phyloP scores from a whole-genome alignment of 2,797 vertebrate genomes.

The Antrozous pallidus region DNA sequence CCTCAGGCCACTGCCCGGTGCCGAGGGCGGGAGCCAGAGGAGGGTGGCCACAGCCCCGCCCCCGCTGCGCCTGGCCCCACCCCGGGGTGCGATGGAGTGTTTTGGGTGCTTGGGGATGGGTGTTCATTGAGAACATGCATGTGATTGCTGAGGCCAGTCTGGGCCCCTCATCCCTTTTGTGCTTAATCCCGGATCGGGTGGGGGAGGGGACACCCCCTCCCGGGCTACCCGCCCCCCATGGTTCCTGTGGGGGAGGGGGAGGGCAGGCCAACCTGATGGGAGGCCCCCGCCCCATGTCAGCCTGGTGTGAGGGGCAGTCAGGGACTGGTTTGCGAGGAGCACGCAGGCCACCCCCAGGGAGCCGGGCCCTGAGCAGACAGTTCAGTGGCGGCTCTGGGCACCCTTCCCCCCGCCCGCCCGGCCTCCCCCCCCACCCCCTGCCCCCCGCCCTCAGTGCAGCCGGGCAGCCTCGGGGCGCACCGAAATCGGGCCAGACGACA shows the following conservation, averaged over 20 bases:
- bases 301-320: too few species aligned
- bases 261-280: too few species aligned
- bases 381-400: too few species aligned
- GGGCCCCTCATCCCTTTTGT: background rate
- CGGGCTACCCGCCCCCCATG: too few species aligned
- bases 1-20: background rate
- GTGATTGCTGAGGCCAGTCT: background rate
- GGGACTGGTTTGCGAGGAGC: background rate
- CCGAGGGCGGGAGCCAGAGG: background rate
- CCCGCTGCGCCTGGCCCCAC: too few species aligned
- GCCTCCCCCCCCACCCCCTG: too few species aligned
- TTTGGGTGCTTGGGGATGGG: background rate
- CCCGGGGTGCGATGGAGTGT: background rate
- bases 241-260: too few species aligned
- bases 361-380: background rate
- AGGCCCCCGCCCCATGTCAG: too few species aligned
- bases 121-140: background rate
- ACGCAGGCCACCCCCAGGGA: background rate
- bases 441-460: too few species aligned
- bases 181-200: background rate
- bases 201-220: too few species aligned
- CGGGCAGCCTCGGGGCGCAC: background rate
- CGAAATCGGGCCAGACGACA: background rate
- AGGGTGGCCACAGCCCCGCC: background rate
- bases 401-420: too few species aligned